Evolutionary conservation across 30 jellyfish, hydroid and myxozoan species (phyloP).

Genomic region (Aurelia aurita complex sp. Pacific): DNA sequence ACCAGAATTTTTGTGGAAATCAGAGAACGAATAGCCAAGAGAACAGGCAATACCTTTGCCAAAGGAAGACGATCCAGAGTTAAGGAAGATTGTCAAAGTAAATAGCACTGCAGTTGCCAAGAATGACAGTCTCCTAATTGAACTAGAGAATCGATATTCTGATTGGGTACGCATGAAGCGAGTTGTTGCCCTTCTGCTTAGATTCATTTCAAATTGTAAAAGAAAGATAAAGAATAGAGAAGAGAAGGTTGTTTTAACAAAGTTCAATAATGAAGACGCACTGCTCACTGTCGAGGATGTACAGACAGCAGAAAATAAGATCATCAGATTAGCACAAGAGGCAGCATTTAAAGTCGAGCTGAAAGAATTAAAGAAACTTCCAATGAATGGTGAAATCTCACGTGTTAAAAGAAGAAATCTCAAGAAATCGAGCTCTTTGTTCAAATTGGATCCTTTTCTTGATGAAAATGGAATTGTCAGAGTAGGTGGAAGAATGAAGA

Average conservation of each 20-base stretch:
- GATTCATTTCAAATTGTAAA: conserved; percentile 18
- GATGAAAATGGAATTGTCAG: no score
- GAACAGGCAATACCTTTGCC: conserved; percentile 12
- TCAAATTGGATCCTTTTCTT: no score
- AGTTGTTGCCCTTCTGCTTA: conserved; percentile 22
- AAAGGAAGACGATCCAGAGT: conserved; percentile 19
- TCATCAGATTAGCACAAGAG: no score
- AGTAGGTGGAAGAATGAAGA: no score
- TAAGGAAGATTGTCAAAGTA: not conserved
- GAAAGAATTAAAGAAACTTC: no score
- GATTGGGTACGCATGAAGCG: not conserved
- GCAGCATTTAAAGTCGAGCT: no score
- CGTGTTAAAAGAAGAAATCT: no score
- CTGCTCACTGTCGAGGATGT: no score
- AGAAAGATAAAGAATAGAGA: not conserved
- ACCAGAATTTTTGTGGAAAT: conserved; percentile 4
- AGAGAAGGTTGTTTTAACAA: not conserved
- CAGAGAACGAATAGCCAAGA: conserved; percentile 14
- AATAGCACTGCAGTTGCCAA: conserved; percentile 10
- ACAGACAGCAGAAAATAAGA: no score
- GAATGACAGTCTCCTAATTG: conserved; percentile 9
- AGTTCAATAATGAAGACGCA: no score
- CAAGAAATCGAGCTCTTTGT: no score
- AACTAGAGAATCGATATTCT: conserved; percentile 4
- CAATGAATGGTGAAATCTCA: no score